Evolutionary conservation across 2,113 vertebrate genomes (phyloP).

Genomic region (Python bivittatus): DNA sequence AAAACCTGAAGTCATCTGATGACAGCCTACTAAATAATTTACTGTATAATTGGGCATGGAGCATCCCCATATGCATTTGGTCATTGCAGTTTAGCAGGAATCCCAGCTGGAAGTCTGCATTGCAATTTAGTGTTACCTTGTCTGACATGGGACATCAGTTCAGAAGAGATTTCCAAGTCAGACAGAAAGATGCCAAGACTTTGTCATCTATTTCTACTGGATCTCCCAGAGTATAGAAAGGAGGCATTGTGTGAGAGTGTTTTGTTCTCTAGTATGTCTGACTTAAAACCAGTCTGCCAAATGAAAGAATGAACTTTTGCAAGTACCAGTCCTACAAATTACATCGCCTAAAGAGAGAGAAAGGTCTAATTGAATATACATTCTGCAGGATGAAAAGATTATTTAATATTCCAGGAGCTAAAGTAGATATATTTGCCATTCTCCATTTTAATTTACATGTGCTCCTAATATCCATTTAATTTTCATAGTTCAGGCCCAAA

Average conservation of each 20-base stretch:
- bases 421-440: not conserved
- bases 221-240: conserved; percentile 37
- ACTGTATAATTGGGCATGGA: not conserved
- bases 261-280: conserved; percentile 31
- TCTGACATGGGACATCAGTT: conserved; percentile 24
- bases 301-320: conserved; percentile 30
- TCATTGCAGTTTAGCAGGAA: conserved; percentile 14
- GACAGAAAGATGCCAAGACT: conserved; percentile 31
- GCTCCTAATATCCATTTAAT: not conserved
- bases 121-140: conserved; percentile 27
- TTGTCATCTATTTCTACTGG: conserved; percentile 41
- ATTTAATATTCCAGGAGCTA: not conserved
- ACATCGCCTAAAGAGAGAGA: not conserved
- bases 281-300: conserved; percentile 35
- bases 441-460: not conserved
- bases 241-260: conserved; percentile 29
- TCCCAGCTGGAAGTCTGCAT: conserved; percentile 8
- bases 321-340: not conserved
- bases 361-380: not conserved
- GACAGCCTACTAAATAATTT: conserved; percentile 30
- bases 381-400: not conserved
- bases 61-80: conserved; percentile 21
- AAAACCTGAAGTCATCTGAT: conserved; percentile 28
- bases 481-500: not conserved
- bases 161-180: conserved; percentile 24